phyloP scores from a whole-genome alignment of 1,140 invertebrate species.

The Acromyrmex charruanus region DNA sequence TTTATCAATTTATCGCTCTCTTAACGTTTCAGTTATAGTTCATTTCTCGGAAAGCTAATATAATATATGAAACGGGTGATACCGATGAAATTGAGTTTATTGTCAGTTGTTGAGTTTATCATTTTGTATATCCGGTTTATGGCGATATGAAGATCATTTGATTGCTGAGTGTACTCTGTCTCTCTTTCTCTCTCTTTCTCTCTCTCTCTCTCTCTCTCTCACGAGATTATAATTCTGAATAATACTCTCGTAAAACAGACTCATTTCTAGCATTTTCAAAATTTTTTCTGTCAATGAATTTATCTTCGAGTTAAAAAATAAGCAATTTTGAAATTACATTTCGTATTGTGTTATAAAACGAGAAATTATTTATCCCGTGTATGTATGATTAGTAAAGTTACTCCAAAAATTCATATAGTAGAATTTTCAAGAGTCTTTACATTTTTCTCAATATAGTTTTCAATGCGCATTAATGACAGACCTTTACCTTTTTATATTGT shows the following conservation, averaged over 20 bases:
- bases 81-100: background rate
- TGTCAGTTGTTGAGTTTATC: background rate
- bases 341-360: background rate
- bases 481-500: background rate
- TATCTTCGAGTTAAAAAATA: background rate
- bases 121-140: background rate
- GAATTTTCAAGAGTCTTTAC: background rate
- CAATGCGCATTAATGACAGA: background rate
- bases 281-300: background rate
- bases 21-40: background rate
- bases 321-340: background rate
- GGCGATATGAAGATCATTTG: background rate
- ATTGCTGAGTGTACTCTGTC: conserved; percentile 1
- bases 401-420: background rate
- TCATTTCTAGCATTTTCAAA: background rate
- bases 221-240: conserved; percentile 10
- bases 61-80: background rate
- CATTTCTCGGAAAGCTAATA: background rate
- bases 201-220: no score
- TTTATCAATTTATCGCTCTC: background rate
- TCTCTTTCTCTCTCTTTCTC: background rate
- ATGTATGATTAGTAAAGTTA: background rate
- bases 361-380: background rate
- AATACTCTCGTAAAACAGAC: background rate
- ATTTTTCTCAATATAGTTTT: background rate